Percentiles rank a stretch among this genome's conserved stretches.
Conservation (phyloP, 2,113 vertebrate genomes). For the human (Homo sapiens) region GRCh38 chr15:98045501-98046000, state of each 20-base stretch:
- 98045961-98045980: neutral
- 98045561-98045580: neutral
- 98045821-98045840: neutral
- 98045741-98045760: no score
- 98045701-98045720: neutral
- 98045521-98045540: neutral
- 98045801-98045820: neutral
- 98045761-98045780: neutral
- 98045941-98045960: neutral
- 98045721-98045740: neutral
- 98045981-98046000: neutral
- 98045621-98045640: neutral
- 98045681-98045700: neutral
- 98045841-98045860: neutral
- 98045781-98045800: neutral
- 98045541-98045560: neutral
- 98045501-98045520: neutral
- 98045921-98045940: neutral
- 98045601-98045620: neutral
- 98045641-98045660: neutral
- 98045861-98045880: neutral
- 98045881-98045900: neutral
- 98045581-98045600: neutral
- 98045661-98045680: neutral
- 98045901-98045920: neutral